Percentiles rank a stretch among this genome's conserved stretches.
phyloP scores from a whole-genome alignment of 2,888 invertebrate genomes.

The Exephanes ischioxanthus region DNA sequence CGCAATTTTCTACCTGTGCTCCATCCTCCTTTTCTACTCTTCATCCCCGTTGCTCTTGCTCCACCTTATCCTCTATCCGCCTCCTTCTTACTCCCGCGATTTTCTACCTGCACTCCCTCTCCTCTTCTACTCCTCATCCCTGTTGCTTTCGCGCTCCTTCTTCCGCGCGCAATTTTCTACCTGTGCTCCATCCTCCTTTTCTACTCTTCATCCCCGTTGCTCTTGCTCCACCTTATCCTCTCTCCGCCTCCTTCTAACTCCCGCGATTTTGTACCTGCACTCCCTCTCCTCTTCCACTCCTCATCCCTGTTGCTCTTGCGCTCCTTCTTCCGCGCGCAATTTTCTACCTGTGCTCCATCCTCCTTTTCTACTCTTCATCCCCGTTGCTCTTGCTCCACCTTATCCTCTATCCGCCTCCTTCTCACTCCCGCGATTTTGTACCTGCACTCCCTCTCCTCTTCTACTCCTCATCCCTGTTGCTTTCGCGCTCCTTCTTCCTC shows the following conservation, averaged over 20 bases:
- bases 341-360: too few relatives aligned
- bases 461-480: constrained; percentile 18
- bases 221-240: constrained; percentile 4
- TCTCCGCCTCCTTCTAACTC: constrained; percentile 24
- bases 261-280: not conserved
- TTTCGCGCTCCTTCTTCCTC: not conserved
- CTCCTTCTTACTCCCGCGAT: constrained; percentile 22
- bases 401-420: constrained; percentile 24
- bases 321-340: not conserved
- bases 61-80: constrained; percentile 17
- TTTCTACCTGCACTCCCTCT: not conserved
- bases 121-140: constrained; percentile 19
- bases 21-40: not conserved
- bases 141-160: not conserved
- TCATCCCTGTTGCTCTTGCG: not conserved
- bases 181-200: too few relatives aligned
- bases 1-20: too few relatives aligned
- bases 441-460: not conserved
- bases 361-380: not conserved
- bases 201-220: not conserved
- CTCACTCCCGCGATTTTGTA: constrained; percentile 5
- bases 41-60: not conserved
- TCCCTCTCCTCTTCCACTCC: not conserved
- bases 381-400: not conserved
- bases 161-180: not conserved